A percentile compares a stretch with the other conserved stretches of the same genome.
phyloP scores from a whole-genome alignment of 1,140 invertebrate species.

The Brachionus sp. region DNA sequence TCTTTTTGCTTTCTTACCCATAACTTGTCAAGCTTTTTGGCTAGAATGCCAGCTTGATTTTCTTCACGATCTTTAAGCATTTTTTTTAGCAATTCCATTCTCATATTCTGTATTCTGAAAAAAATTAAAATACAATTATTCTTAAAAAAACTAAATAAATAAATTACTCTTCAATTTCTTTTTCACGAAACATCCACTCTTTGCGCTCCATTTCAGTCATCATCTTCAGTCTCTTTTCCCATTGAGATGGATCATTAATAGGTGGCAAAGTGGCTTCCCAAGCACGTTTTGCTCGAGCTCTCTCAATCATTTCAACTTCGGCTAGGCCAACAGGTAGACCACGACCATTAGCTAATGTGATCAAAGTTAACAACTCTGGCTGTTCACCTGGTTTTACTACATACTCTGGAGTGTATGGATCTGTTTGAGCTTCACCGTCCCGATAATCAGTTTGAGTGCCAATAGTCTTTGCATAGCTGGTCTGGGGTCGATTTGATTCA shows the following conservation, averaged over 20 bases:
- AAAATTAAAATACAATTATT: neutral
- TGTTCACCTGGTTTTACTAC: conserved; percentile 61
- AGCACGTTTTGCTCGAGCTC: conserved; percentile 60
- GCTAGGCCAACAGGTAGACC: conserved; percentile 66
- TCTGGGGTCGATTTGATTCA: conserved; percentile 53
- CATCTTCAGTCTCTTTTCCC: conserved; percentile 62
- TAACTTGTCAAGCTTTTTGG: conserved; percentile 57
- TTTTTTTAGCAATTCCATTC: conserved; percentile 57
- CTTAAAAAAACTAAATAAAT: conserved; percentile 12
- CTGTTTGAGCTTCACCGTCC: conserved; percentile 73
- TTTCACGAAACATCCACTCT: conserved; percentile 67
- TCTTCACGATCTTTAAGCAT: conserved; percentile 58
- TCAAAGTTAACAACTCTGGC: conserved; percentile 66
- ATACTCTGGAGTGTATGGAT: conserved; percentile 70
- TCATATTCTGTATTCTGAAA: conserved; percentile 56
- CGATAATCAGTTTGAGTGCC: conserved; percentile 69
- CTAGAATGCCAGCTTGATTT: conserved; percentile 57
- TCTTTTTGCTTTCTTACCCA: conserved; percentile 58
- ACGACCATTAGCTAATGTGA: conserved; percentile 65
- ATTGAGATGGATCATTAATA: conserved; percentile 60
- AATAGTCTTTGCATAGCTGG: conserved; percentile 56
- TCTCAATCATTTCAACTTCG: conserved; percentile 55
- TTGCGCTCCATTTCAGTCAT: conserved; percentile 66
- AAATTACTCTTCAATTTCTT: conserved; percentile 62
- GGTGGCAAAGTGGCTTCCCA: conserved; percentile 64